Evolutionary conservation across 2,888 invertebrate species (phyloP).

Genomic region (Anaspis maculata): DNA sequence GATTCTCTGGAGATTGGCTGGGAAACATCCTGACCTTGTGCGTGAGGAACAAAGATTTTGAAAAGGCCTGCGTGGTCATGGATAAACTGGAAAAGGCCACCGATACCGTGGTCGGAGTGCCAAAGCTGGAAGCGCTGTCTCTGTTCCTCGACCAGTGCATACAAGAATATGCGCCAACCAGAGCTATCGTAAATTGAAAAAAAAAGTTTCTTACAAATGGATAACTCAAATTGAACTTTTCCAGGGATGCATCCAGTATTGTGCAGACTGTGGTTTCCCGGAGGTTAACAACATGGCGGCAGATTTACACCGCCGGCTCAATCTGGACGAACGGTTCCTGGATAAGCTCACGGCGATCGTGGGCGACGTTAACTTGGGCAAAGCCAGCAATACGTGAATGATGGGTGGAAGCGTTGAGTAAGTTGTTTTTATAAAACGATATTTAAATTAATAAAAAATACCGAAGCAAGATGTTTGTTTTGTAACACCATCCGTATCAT

Average conservation of each 20-base stretch:
- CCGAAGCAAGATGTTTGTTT: conserved; percentile 1
- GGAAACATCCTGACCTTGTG: conserved; percentile 49
- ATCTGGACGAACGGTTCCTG: conserved; percentile 45
- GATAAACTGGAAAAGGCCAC: conserved; percentile 46
- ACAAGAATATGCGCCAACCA: conserved; percentile 42
- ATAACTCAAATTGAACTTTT: conserved; percentile 21
- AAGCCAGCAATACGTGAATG: no score
- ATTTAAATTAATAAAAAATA: no score
- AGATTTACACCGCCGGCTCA: conserved; percentile 35
- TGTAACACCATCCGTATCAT: no score
- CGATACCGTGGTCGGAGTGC: conserved; percentile 49
- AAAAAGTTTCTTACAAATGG: conserved; percentile 1
- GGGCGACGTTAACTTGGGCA: conserved; percentile 39
- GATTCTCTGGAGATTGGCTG: conserved; percentile 54
- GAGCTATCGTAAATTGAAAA: conserved; percentile 44
- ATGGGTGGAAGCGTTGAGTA: no score
- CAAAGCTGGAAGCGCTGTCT: conserved; percentile 43
- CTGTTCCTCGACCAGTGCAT: conserved; percentile 51
- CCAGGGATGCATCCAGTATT: conserved; percentile 50
- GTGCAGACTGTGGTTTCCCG: conserved; percentile 47
- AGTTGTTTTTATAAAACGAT: conserved; percentile 2
- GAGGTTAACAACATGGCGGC: conserved; percentile 42
- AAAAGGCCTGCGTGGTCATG: conserved; percentile 47
- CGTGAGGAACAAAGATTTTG: conserved; percentile 44
- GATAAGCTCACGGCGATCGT: conserved; percentile 45